Evolutionary conservation across 2,113 vertebrate genomes (phyloP).

Genomic region (Baryphthengus martii): DNA sequence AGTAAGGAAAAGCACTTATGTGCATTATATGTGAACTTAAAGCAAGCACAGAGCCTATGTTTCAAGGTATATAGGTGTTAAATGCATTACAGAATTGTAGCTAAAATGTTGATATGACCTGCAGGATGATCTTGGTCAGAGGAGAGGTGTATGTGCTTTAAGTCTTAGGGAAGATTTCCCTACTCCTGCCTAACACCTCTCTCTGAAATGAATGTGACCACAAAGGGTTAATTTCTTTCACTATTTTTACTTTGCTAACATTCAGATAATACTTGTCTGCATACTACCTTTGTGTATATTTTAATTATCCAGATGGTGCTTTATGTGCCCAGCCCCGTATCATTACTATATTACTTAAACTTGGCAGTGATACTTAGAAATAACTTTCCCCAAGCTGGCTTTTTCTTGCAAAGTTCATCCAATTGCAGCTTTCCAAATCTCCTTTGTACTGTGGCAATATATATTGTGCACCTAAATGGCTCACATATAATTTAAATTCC

Average conservation of each 20-base stretch:
- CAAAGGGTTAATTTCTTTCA: not conserved
- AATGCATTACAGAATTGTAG: not conserved
- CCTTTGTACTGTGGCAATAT: not conserved
- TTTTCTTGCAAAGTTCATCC: conserved; percentile 40
- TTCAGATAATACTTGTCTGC: not conserved
- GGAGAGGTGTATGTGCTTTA: not conserved
- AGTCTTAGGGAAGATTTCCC: not conserved
- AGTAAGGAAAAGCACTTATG: not conserved
- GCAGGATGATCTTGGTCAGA: not conserved
- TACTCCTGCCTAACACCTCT: not conserved
- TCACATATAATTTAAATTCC: not conserved
- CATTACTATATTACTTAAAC: conserved; percentile 41
- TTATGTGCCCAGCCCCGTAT: not conserved
- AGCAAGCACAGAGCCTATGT: not conserved
- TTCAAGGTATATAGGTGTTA: not conserved
- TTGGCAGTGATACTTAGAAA: conserved; percentile 18
- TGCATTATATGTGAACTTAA: not conserved
- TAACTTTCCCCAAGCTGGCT: conserved; percentile 5
- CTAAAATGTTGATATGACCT: not conserved
- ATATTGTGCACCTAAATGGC: not conserved
- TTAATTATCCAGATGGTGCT: conserved; percentile 39
- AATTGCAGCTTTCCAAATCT: conserved; percentile 7
- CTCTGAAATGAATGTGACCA: not conserved
- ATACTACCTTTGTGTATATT: not conserved
- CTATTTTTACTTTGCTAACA: not conserved